Conservation (phyloP, 2,888 invertebrate species). For the Papilio elwesi region DNA sequence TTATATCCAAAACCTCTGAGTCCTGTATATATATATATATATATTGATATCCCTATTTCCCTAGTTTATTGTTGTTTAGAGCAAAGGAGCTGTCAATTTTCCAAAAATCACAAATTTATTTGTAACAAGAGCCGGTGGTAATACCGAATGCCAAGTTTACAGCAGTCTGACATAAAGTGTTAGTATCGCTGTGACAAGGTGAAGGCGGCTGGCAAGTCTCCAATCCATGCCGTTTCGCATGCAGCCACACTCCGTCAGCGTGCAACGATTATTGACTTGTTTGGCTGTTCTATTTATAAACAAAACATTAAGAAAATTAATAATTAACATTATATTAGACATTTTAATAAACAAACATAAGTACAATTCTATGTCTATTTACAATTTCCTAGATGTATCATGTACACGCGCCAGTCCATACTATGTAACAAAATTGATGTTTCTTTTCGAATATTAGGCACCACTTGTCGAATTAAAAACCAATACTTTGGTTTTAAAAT, state of each 20-base stretch:
- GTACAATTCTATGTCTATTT: not conserved
- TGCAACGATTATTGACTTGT: conserved; percentile 35
- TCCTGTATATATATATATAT: too few relatives aligned
- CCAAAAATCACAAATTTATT: conserved; percentile 1
- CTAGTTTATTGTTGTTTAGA: not conserved
- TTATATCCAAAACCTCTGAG: too few relatives aligned
- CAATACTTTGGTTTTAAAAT: too few relatives aligned
- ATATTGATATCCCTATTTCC: not conserved
- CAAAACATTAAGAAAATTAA: not conserved
- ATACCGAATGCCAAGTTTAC: conserved; percentile 20
- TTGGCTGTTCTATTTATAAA: conserved; percentile 24
- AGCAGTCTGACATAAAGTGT: conserved; percentile 11
- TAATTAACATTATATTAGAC: not conserved
- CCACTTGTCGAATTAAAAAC: too few relatives aligned
- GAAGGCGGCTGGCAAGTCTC: conserved; percentile 42
- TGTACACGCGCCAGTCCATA: too few relatives aligned
- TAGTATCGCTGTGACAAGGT: conserved; percentile 39
- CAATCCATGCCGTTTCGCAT: conserved; percentile 25
- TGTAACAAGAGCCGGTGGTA: not conserved
- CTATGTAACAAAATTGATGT: too few relatives aligned
- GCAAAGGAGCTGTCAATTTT: not conserved
- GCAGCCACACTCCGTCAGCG: conserved; percentile 21
- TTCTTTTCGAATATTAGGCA: too few relatives aligned
- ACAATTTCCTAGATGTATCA: not conserved
- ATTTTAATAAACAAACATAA: not conserved